These are phyloP conservation scores for Coptotermes formosanus DNA, from an alignment of 1,140 invertebrate genomes.

Conservation along the genomic window DNA sequence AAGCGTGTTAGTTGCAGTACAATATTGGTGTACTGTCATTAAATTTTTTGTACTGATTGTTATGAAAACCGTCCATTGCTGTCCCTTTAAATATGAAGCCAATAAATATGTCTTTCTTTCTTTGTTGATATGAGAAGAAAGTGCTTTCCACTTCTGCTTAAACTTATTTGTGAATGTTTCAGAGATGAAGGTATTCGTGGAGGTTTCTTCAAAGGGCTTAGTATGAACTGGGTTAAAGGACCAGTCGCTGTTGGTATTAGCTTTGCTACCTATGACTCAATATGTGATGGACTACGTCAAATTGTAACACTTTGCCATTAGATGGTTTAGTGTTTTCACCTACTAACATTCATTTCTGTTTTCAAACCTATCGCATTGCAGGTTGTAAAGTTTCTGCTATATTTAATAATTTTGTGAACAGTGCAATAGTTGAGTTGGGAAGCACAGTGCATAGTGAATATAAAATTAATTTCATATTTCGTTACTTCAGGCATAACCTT, in stretches of 20 bases:
- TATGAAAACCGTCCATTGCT: too few relatives aligned
- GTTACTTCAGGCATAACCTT: neutral
- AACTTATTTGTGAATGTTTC: conserved; percentile 35
- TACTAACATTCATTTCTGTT: neutral
- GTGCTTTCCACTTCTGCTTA: too few relatives aligned
- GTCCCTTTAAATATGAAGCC: too few relatives aligned
- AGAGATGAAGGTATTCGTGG: conserved; percentile 83
- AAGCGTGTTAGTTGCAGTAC: too few relatives aligned
- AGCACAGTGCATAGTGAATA: neutral
- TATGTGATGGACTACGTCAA: conserved; percentile 59
- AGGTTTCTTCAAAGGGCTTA: conserved; percentile 96
- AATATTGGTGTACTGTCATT: too few relatives aligned
- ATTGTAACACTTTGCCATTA: conserved; percentile 12
- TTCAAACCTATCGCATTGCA: neutral
- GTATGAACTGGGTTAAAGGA: conserved; percentile 99
- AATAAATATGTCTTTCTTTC: too few relatives aligned
- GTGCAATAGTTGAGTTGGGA: neutral
- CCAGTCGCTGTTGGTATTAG: conserved; percentile 98
- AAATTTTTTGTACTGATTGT: too few relatives aligned
- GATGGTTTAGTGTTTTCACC: neutral
- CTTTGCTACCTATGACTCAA: conserved; percentile 92
- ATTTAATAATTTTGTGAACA: neutral
- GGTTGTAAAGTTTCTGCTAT: neutral
- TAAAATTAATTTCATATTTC: neutral
- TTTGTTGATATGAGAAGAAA: too few relatives aligned